Evolutionary conservation across 1,140 invertebrate genomes (phyloP).

Genomic region (Mizuhopecten yessoensis): DNA sequence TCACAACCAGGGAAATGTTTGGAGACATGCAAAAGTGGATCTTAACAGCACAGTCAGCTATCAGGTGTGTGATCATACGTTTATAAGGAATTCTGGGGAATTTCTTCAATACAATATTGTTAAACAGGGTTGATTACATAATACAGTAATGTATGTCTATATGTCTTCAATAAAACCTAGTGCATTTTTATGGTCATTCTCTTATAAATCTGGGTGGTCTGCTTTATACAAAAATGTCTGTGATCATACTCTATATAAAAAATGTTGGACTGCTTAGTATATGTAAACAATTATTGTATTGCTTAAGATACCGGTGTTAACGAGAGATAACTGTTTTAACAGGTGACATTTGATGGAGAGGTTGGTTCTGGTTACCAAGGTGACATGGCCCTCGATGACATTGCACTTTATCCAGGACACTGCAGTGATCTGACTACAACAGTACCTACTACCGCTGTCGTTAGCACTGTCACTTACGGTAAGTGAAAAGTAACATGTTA

Average conservation of each 20-base stretch:
- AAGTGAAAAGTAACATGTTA: not conserved
- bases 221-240: too few species aligned
- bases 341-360: conserved; percentile 74
- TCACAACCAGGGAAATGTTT: conserved; percentile 77
- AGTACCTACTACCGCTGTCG: conserved; percentile 48
- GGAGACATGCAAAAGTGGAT: conserved; percentile 71
- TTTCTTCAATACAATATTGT: too few species aligned
- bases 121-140: too few species aligned
- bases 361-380: conserved; percentile 66
- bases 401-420: conserved; percentile 59
- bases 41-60: conserved; percentile 67
- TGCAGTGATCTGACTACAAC: conserved; percentile 63
- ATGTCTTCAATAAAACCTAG: too few species aligned
- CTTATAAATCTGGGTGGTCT: too few species aligned
- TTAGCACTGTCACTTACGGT: conserved; percentile 61
- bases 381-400: conserved; percentile 77
- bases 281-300: too few species aligned
- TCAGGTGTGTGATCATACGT: conserved; percentile 66
- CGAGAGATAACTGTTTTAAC: not conserved
- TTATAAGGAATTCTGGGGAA: too few species aligned
- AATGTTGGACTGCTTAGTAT: too few species aligned
- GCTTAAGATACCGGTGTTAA: too few species aligned
- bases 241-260: too few species aligned
- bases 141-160: too few species aligned
- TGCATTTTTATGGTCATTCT: too few species aligned